phyloP scores from a whole-genome alignment of 2,113 vertebrate genomes.

The Shinisaurus crocodilurus region DNA sequence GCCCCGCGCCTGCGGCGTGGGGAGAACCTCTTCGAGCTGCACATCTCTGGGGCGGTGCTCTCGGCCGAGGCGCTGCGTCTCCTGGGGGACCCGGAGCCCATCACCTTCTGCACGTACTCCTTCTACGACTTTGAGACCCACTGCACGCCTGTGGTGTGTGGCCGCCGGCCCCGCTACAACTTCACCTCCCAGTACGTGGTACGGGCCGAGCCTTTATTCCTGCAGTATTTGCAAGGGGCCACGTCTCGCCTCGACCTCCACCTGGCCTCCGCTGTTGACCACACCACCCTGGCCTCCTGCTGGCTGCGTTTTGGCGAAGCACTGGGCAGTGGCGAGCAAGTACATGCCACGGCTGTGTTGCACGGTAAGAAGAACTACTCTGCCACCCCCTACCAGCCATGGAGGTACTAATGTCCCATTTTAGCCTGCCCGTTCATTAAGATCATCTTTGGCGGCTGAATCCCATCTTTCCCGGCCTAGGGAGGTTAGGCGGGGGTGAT shows the following conservation, averaged over 20 bases:
- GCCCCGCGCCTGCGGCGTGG: slow-evolving; percentile 70
- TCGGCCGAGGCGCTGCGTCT: slow-evolving; percentile 76
- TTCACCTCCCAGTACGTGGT: slow-evolving; percentile 87
- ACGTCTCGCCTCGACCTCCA: slow-evolving; percentile 80
- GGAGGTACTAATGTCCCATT: background rate
- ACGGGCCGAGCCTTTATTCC: slow-evolving; percentile 70
- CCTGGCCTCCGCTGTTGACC: slow-evolving; percentile 79
- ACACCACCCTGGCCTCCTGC: slow-evolving; percentile 79
- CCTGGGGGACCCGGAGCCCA: slow-evolving; percentile 70
- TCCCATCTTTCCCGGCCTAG: background rate
- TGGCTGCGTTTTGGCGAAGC: slow-evolving; percentile 76
- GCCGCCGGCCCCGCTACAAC: slow-evolving; percentile 80
- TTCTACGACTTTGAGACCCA: slow-evolving; percentile 89
- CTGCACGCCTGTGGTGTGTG: slow-evolving; percentile 82
- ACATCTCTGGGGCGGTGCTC: slow-evolving; percentile 81
- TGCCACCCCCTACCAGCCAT: background rate
- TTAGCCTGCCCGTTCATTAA: background rate
- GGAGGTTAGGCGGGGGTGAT: background rate
- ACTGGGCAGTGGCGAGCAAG: slow-evolving; percentile 75
- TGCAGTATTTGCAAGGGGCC: slow-evolving; percentile 70
- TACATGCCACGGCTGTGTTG: slow-evolving; percentile 72
- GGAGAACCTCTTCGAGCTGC: slow-evolving; percentile 86
- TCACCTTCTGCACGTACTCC: slow-evolving; percentile 88
- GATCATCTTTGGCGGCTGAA: background rate
- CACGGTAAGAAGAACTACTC: slow-evolving; percentile 75